Conservation (phyloP, 2,797 vertebrate genomes). For the Hylomyscus alleni region DNA sequence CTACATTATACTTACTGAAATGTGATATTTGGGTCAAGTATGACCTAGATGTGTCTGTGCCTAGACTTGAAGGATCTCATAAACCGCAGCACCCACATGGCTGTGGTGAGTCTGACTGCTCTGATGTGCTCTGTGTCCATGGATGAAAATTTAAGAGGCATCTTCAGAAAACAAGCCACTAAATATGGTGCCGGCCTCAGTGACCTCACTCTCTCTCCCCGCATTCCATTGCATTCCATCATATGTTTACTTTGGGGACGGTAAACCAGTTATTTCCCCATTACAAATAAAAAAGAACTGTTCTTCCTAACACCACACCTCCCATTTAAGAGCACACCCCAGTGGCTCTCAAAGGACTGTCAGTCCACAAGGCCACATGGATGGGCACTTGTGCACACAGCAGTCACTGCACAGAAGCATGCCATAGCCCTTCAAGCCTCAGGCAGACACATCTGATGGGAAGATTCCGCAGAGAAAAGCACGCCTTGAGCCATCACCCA, state of each 20-base stretch:
- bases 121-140: neutral
- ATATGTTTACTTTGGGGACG: conserved; percentile 57
- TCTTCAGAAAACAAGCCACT: neutral
- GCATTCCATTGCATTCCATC: neutral
- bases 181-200: neutral
- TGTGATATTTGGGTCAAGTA: neutral
- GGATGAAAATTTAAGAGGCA: conserved; percentile 17
- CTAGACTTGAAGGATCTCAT: neutral
- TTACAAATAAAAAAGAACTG: neutral
- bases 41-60: neutral
- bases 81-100: neutral
- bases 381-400: neutral
- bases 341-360: neutral
- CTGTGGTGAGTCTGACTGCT: neutral
- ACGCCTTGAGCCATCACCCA: neutral
- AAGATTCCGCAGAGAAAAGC: neutral
- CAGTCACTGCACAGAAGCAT: neutral
- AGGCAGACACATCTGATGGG: too few relatives aligned
- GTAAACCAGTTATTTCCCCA: conserved; percentile 30
- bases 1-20: neutral
- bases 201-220: neutral
- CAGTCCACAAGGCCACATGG: neutral
- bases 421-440: neutral
- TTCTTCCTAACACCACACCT: neutral
- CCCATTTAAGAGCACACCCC: neutral